Conservation (phyloP, 2,888 invertebrate genomes). For the Philaethria dido region DNA sequence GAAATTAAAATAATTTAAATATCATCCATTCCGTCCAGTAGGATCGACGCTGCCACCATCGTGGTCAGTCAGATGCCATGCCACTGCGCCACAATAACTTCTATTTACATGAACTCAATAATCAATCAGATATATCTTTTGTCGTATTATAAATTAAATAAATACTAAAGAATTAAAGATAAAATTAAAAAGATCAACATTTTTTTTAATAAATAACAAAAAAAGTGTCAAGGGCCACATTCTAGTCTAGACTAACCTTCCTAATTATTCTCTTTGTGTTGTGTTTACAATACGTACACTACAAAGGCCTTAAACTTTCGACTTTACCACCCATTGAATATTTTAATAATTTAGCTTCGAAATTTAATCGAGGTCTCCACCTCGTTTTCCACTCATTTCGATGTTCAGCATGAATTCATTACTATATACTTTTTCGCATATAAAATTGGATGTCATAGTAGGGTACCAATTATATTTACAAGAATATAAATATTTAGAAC, state of each 20-base stretch:
- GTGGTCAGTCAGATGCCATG: too few species aligned
- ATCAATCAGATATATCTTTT: too few species aligned
- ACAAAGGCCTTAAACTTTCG: slow-evolving; percentile 7
- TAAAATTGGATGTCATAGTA: too few species aligned
- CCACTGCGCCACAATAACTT: too few species aligned
- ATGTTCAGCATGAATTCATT: not conserved
- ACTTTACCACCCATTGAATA: not conserved
- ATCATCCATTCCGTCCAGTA: too few species aligned
- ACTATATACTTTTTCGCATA: not conserved
- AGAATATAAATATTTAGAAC: too few species aligned
- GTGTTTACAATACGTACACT: not conserved
- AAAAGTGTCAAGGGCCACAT: not conserved
- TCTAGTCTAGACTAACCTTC: not conserved
- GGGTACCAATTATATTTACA: too few species aligned
- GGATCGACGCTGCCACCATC: too few species aligned
- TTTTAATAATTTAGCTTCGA: slow-evolving; percentile 3
- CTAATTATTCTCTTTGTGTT: not conserved
- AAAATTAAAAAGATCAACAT: not conserved
- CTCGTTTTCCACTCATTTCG: not conserved
- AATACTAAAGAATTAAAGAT: not conserved
- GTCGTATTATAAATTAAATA: not conserved
- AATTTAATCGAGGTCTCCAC: slow-evolving; percentile 9
- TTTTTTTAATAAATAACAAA: not conserved
- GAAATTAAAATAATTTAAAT: too few species aligned
- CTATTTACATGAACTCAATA: too few species aligned